These are phyloP conservation scores for Caenorhabditis angaria DNA, from an alignment of 2,888 invertebrate species.

Conservation along the genomic window DNA sequence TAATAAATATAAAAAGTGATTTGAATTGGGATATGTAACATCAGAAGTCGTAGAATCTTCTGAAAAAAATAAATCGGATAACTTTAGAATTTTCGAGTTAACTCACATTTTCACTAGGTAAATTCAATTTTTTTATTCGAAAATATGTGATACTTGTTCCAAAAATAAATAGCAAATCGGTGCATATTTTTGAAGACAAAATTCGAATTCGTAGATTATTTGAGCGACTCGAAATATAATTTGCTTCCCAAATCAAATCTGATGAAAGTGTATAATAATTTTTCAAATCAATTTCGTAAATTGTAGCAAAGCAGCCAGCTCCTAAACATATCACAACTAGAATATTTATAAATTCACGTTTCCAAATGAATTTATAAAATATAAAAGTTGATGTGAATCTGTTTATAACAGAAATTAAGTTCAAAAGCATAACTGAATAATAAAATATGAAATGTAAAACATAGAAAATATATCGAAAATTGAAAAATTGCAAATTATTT, in stretches of 20 bases:
- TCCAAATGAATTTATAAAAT: not conserved
- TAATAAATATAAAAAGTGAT: not conserved
- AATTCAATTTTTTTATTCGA: too few species aligned
- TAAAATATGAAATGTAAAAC: not conserved
- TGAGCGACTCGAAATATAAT: not conserved
- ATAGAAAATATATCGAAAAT: not conserved
- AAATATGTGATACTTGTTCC: too few species aligned
- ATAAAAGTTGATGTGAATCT: not conserved
- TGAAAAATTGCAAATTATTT: not conserved
- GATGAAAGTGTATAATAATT: not conserved
- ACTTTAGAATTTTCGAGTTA: too few species aligned
- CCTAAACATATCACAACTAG: not conserved
- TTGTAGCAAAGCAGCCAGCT: not conserved
- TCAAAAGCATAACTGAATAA: not conserved
- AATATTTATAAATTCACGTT: not conserved
- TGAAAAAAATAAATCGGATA: too few species aligned
- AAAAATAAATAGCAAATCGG: too few species aligned
- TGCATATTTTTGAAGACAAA: not conserved
- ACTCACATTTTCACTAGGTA: not conserved
- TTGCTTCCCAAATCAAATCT: not conserved
- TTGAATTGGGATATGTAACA: not conserved
- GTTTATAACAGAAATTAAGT: not conserved
- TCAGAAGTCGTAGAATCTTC: not conserved
- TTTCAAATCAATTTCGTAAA: not conserved
- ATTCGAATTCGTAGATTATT: not conserved